These are phyloP conservation scores for Eueides isabella DNA, from an alignment of 1,140 invertebrate genomes.

Conservation along the genomic window DNA sequence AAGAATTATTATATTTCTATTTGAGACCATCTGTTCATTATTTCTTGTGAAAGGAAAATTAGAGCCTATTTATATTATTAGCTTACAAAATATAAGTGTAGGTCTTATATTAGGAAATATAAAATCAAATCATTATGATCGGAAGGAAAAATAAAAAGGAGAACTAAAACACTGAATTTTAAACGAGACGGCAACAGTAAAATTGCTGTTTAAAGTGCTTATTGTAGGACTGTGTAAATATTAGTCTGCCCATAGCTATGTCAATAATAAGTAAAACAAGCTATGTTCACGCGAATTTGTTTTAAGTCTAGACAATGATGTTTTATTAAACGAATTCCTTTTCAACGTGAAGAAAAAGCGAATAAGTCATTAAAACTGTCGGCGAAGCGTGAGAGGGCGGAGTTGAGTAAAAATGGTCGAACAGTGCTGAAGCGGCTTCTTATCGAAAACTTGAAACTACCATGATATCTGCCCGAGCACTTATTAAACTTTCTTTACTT, in stretches of 20 bases:
- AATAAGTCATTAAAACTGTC: slow-evolving; percentile 77
- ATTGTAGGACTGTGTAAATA: slow-evolving; percentile 4
- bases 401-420: slow-evolving; percentile 59
- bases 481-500: slow-evolving; percentile 74
- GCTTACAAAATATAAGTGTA: no score
- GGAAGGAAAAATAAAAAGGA: background rate
- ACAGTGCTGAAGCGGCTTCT: slow-evolving; percentile 53
- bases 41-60: no score
- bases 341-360: slow-evolving; percentile 51
- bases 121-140: no score
- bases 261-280: slow-evolving; percentile 28
- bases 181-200: background rate
- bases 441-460: slow-evolving; percentile 72
- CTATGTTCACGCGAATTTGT: slow-evolving; percentile 19
- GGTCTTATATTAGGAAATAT: no score
- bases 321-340: slow-evolving; percentile 42
- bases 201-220: background rate
- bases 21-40: no score
- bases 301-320: slow-evolving; percentile 39
- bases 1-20: no score
- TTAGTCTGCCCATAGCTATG: slow-evolving; percentile 11
- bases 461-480: slow-evolving; percentile 57
- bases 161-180: background rate
- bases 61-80: no score
- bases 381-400: slow-evolving; percentile 61